Percentiles rank a stretch among this genome's conserved stretches.
Conservation (phyloP, 1,140 invertebrate genomes). For the Dreissena rostriformis region DNA sequence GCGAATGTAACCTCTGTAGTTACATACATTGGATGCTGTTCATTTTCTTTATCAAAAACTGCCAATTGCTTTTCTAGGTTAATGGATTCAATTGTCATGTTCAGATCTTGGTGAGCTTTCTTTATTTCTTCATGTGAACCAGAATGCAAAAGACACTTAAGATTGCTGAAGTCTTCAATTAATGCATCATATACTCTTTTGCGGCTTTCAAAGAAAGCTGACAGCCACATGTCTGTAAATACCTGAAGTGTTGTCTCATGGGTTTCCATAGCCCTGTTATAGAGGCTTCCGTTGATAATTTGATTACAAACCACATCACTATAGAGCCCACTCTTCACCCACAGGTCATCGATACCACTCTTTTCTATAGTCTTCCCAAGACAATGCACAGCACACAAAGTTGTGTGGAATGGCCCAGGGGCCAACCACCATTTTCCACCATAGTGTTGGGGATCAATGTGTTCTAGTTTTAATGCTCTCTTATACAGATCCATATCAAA, state of each 20-base stretch:
- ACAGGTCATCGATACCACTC: conserved; percentile 11
- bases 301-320: conserved; percentile 4
- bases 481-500: conserved; percentile 32
- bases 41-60: conserved; percentile 17
- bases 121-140: background rate
- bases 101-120: conserved; percentile 4
- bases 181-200: background rate
- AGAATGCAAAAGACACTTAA: background rate
- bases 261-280: conserved; percentile 15
- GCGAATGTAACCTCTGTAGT: too few relatives aligned
- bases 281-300: conserved; percentile 13
- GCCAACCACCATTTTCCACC: conserved; percentile 11
- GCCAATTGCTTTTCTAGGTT: conserved; percentile 10
- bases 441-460: conserved; percentile 1
- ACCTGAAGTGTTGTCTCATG: conserved; percentile 16
- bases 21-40: too few relatives aligned
- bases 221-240: conserved; percentile 9
- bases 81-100: background rate
- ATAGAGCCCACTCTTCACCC: conserved; percentile 4
- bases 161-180: background rate
- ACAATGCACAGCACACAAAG: conserved; percentile 8
- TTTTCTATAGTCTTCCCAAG: conserved; percentile 12
- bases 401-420: conserved; percentile 13
- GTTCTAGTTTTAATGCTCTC: conserved; percentile 5
- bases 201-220: background rate